phyloP scores from a whole-genome alignment of 2,797 vertebrate genomes.

The Hemitrygon akajei region DNA sequence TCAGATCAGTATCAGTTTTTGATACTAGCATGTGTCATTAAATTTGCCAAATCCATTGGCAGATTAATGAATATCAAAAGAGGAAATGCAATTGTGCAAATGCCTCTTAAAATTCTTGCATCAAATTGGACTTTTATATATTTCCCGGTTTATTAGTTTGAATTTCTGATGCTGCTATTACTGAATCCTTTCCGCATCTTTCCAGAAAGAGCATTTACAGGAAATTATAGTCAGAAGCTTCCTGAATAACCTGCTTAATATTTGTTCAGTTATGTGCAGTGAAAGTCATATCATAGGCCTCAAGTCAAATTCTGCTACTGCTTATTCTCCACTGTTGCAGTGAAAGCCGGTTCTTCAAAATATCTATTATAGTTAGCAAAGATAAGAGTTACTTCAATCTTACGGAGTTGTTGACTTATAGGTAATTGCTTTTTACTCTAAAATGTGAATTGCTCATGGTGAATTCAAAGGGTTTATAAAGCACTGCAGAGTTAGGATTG shows the following conservation, averaged over 20 bases:
- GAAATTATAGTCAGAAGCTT: not conserved
- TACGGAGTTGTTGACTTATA: slow-evolving; percentile 26
- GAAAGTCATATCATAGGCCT: not conserved
- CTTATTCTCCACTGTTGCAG: not conserved
- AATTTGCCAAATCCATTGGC: not conserved
- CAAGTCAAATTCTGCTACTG: not conserved
- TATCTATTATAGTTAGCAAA: slow-evolving; percentile 3
- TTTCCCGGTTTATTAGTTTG: not conserved
- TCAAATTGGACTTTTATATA: not conserved
- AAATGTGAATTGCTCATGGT: slow-evolving; percentile 11
- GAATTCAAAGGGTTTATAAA: slow-evolving; percentile 27
- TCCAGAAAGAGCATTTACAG: not conserved
- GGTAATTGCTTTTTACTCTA: slow-evolving; percentile 25
- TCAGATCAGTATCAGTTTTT: not conserved
- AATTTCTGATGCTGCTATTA: not conserved
- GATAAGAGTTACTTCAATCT: slow-evolving; percentile 11
- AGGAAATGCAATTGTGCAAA: not conserved
- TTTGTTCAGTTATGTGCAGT: not conserved
- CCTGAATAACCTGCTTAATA: not conserved
- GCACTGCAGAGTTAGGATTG: not conserved
- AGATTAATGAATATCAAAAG: not conserved
- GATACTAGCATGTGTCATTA: not conserved
- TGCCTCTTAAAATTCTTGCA: not conserved
- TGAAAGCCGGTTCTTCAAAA: slow-evolving; percentile 16
- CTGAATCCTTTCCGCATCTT: not conserved